These are phyloP conservation scores for Ploceus nigricollis DNA, from an alignment of 2,113 vertebrate species.

Conservation along the genomic window DNA sequence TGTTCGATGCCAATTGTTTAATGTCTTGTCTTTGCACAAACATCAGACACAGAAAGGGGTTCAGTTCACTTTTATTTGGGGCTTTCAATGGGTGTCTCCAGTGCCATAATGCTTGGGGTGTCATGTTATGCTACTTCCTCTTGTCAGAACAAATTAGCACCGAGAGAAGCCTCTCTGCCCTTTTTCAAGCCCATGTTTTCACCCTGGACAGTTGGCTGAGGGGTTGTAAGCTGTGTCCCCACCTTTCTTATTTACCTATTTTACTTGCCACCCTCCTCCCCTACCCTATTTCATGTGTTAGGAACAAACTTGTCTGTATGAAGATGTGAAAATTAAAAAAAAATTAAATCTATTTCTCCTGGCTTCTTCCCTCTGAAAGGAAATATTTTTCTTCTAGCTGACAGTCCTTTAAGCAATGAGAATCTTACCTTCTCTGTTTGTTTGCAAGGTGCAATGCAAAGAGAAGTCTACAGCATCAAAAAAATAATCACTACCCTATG, in stretches of 20 bases:
- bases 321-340: neutral
- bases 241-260: neutral
- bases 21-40: neutral
- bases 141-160: neutral
- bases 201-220: neutral
- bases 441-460: neutral
- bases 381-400: neutral
- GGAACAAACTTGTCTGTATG: neutral
- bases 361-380: neutral
- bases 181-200: neutral
- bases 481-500: neutral
- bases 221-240: neutral
- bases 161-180: neutral
- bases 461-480: neutral
- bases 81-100: neutral
- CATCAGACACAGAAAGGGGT: neutral
- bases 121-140: neutral
- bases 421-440: neutral
- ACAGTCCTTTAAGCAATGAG: neutral
- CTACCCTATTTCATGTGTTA: neutral
- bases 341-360: neutral
- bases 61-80: neutral
- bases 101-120: neutral
- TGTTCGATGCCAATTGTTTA: neutral
- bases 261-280: rapidly evolving